phyloP scores from a whole-genome alignment of 2,888 invertebrate genomes.

The Thecophora atra region DNA sequence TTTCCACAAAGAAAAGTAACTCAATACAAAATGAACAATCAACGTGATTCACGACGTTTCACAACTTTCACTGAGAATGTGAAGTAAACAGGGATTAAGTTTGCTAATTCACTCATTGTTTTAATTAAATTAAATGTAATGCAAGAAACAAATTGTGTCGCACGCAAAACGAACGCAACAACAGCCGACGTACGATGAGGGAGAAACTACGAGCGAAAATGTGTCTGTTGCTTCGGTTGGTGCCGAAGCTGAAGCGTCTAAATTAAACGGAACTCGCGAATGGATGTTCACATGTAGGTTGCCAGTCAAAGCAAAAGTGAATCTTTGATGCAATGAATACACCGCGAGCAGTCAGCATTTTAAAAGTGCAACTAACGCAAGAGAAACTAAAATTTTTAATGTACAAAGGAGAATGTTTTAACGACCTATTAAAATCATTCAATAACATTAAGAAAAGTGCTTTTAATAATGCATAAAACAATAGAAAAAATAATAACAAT shows the following conservation, averaged over 20 bases:
- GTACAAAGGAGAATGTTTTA: neutral
- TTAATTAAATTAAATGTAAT: slow-evolving; percentile 45
- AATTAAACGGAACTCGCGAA: slow-evolving; percentile 11
- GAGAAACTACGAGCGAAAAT: slow-evolving; percentile 29
- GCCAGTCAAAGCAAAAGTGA: neutral
- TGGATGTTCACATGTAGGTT: neutral
- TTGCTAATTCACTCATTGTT: slow-evolving; percentile 38
- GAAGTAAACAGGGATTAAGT: slow-evolving; percentile 36
- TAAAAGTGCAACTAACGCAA: neutral
- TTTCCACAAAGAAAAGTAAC: neutral
- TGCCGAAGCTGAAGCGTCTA: slow-evolving; percentile 23
- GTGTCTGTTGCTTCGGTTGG: slow-evolving; percentile 33
- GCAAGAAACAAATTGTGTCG: slow-evolving; percentile 48
- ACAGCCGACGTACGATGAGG: neutral
- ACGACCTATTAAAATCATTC: no score
- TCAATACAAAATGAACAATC: neutral
- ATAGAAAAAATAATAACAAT: no score
- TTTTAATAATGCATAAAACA: no score
- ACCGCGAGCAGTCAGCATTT: neutral
- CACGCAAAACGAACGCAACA: slow-evolving; percentile 41
- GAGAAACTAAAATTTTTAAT: neutral
- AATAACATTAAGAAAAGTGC: no score
- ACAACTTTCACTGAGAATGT: slow-evolving; percentile 36
- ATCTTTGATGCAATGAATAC: neutral
- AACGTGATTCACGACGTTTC: no score